Percentiles rank a stretch among this genome's conserved stretches.
Conservation (phyloP, 1,140 invertebrate genomes). For the Drosophila elegans region DNA sequence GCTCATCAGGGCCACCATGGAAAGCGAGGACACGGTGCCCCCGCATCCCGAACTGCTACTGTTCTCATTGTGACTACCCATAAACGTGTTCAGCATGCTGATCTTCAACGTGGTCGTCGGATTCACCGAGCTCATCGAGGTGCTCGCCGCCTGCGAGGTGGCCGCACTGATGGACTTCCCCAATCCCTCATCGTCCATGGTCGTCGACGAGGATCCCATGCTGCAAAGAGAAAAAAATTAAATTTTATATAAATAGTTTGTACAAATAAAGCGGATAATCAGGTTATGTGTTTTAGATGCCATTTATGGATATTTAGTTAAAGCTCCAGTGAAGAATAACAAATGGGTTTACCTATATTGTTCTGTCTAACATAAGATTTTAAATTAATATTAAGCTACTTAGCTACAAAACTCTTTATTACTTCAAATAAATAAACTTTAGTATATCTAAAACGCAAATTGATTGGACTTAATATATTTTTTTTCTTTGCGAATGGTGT, state of each 20-base stretch:
- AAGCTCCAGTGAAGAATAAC: too few relatives aligned
- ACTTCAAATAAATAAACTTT: too few relatives aligned
- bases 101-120: conserved; percentile 39
- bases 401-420: too few relatives aligned
- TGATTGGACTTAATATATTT: too few relatives aligned
- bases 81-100: conserved; percentile 53
- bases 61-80: conserved; percentile 55
- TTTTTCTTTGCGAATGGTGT: too few relatives aligned
- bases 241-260: neutral
- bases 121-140: conserved; percentile 14
- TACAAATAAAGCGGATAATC: neutral
- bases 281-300: too few relatives aligned
- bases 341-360: too few relatives aligned
- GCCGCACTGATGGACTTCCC: conserved; percentile 33
- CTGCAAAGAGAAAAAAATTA: conserved; percentile 15
- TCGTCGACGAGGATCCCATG: conserved; percentile 16
- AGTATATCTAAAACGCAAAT: too few relatives aligned
- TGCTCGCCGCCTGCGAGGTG: conserved; percentile 37
- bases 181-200: conserved; percentile 45
- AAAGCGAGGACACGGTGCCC: conserved; percentile 58
- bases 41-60: conserved; percentile 72
- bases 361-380: too few relatives aligned
- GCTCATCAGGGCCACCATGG: conserved; percentile 47
- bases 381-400: too few relatives aligned
- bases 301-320: too few relatives aligned